Base-by-base conservation (phyloP, 2,797 vertebrate species). In the Phylloscopus collybita region DNA sequence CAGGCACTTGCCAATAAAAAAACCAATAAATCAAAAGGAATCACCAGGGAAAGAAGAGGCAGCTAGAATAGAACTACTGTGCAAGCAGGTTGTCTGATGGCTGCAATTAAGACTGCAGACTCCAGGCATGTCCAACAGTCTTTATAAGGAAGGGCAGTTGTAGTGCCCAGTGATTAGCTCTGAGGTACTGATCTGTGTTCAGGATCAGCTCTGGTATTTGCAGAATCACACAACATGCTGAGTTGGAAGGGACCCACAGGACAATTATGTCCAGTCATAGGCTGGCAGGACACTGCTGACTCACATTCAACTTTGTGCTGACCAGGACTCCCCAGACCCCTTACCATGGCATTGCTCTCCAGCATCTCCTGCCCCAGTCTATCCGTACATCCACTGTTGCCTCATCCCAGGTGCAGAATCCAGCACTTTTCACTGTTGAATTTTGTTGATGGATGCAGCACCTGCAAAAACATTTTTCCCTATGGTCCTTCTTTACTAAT, bases 341-440 rank as follows among this genome's bases (percentile, higher is more conserved):
- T 80, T 25, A 17, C 29, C 12, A 4, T 11, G 17, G 14, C 20
- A 22, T 19, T 60, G 15, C 23, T 87, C 57, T 50, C 32, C 59
- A 71, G 10, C 50, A 65, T 65, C 59, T 51, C 19, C 9, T 73
- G 53, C 40, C 20, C 11, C 29, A 45, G 21, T 7, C 29, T 40
- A 12, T 53, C 25, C 1, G 0, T 25, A 26, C 14, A 66, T 34
- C 29, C 34, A n/a, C 5, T 29, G 16, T 6, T 66, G 11, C 11
- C 45, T 30, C 23, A 59, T 17, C 4, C n/a, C 29, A 34, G 11
- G 2, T 34, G 14, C 20, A 66, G 45, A 53, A 47, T 34, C 45
- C 0, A 0, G 8, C 29, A 51, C 6, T 51, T 59, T 13, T 36
- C 5, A 16, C n/a, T 14, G 5, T 8, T 30, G 25, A 53, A 45